These are phyloP conservation scores for Leucoraja erinaceus DNA, from an alignment of 2,113 vertebrate genomes.

Conservation along the genomic window DNA sequence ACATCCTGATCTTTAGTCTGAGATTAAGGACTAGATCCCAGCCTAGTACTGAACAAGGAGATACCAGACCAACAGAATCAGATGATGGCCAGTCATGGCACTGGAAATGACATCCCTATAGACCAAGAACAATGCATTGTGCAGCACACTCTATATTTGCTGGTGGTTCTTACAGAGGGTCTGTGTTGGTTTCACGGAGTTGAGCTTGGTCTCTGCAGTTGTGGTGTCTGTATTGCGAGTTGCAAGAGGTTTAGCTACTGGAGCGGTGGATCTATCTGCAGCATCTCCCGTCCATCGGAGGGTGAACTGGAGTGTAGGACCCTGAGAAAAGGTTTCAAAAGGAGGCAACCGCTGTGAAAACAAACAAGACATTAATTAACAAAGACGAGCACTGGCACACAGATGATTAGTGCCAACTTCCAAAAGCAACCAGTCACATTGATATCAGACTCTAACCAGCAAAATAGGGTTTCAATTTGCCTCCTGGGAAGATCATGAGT, in stretches of 20 bases:
- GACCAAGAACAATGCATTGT: background rate
- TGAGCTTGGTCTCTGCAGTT: slow-evolving; percentile 80
- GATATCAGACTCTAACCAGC: background rate
- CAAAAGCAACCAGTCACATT: background rate
- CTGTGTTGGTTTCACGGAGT: slow-evolving; percentile 78
- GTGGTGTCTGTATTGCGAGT: slow-evolving; percentile 88
- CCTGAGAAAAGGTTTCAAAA: slow-evolving; percentile 99
- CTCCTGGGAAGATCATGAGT: too few relatives aligned
- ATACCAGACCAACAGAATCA: background rate
- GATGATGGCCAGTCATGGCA: background rate
- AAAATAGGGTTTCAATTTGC: background rate
- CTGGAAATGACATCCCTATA: background rate
- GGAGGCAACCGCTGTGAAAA: slow-evolving; percentile 78
- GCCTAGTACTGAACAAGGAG: background rate
- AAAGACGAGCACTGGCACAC: background rate
- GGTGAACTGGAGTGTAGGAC: slow-evolving; percentile 95
- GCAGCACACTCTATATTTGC: background rate
- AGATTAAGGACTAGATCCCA: background rate
- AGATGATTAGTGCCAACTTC: background rate
- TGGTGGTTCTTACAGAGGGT: slow-evolving; percentile 67
- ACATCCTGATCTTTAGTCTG: background rate
- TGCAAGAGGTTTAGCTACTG: slow-evolving; percentile 87
- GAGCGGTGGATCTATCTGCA: slow-evolving; percentile 82
- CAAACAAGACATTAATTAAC: slow-evolving; percentile 39
- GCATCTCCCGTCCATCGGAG: slow-evolving; percentile 90